Evolutionary conservation across 2,113 vertebrate genomes (phyloP).

Genomic region (Ochotona princeps): DNA sequence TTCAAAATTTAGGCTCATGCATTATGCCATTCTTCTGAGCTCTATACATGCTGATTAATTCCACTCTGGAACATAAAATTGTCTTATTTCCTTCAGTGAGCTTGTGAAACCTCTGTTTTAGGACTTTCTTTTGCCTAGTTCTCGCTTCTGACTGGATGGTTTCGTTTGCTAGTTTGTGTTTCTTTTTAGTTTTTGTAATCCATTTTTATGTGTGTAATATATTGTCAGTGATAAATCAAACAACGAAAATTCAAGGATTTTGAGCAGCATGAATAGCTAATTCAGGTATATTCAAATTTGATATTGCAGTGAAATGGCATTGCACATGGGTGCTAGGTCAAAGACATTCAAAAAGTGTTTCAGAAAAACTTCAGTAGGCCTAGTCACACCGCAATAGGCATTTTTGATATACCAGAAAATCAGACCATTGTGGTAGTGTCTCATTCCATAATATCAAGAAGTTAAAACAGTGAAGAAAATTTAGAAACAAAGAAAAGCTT

Average conservation of each 20-base stretch:
- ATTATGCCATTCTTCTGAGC: background rate
- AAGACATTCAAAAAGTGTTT: background rate
- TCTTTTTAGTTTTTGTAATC: background rate
- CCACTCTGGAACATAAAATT: background rate
- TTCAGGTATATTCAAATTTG: background rate
- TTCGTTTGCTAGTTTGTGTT: too few relatives aligned
- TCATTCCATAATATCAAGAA: background rate
- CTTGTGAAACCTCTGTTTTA: background rate
- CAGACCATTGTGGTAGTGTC: background rate
- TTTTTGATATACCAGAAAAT: background rate
- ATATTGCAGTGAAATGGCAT: background rate
- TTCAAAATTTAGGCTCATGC: background rate
- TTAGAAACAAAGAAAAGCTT: background rate
- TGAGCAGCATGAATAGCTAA: background rate
- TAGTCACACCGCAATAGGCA: background rate
- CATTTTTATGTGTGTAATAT: slow-evolving; percentile 23
- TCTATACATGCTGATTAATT: background rate
- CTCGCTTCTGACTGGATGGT: too few relatives aligned
- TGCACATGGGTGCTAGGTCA: background rate
- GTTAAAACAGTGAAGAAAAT: background rate
- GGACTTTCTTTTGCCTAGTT: background rate
- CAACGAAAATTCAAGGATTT: background rate
- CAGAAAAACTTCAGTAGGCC: background rate
- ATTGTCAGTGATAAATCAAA: slow-evolving; percentile 15
- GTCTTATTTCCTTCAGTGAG: background rate